phyloP scores from a whole-genome alignment of 2,113 vertebrate genomes.

The Scatophagus argus region DNA sequence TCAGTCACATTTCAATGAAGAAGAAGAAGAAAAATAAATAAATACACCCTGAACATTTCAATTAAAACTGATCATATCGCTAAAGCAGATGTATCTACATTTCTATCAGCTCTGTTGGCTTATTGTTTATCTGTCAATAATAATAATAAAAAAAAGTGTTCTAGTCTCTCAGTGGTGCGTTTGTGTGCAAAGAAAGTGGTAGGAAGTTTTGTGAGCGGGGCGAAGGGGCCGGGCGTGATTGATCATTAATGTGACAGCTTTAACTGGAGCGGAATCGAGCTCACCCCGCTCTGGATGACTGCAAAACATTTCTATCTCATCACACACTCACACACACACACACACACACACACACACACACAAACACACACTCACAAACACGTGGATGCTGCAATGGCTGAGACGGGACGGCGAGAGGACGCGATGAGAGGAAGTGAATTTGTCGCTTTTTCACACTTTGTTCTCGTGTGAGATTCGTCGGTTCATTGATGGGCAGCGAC shows the following conservation, averaged over 20 bases:
- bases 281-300: background rate
- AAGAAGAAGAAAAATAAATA: background rate
- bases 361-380: too few relatives aligned
- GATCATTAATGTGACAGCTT: slow-evolving; percentile 56
- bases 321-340: too few relatives aligned
- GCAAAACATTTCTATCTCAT: background rate
- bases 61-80: background rate
- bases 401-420: background rate
- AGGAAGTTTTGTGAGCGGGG: background rate
- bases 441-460: background rate
- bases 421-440: background rate
- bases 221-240: slow-evolving; percentile 13
- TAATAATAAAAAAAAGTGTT: too few relatives aligned
- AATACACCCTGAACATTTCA: slow-evolving; percentile 32
- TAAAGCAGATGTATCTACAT: slow-evolving; percentile 17
- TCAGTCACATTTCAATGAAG: slow-evolving; percentile 51
- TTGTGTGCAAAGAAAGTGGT: background rate
- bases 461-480: background rate
- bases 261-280: slow-evolving; percentile 67
- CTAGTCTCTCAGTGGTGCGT: slow-evolving; percentile 3
- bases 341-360: too few relatives aligned
- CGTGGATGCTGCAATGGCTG: background rate
- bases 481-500: slow-evolving; percentile 58
- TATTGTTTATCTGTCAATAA: slow-evolving; percentile 76
- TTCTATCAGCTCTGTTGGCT: slow-evolving; percentile 54